Conservation (phyloP, 1,140 invertebrate genomes). For the Agrypnia vestita region DNA sequence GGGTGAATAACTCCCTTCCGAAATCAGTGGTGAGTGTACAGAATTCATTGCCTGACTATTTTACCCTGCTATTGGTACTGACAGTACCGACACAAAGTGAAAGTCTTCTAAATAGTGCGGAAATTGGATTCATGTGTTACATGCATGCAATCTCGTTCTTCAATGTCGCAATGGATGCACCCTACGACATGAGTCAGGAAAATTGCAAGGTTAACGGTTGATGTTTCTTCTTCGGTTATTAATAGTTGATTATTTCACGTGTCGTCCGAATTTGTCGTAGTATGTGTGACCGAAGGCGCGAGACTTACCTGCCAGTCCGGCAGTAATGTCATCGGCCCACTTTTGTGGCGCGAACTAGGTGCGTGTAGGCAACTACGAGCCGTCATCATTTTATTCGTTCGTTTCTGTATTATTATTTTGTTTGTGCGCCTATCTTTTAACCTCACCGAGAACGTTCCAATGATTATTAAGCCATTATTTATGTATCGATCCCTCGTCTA, state of each 20-base stretch:
- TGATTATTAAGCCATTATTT: background rate
- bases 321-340: slow-evolving; percentile 53
- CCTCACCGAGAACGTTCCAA: background rate
- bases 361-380: slow-evolving; percentile 39
- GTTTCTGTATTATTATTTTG: slow-evolving; percentile 31
- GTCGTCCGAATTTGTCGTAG: slow-evolving; percentile 38
- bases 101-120: slow-evolving; percentile 51
- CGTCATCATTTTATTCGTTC: slow-evolving; percentile 20
- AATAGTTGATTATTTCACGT: slow-evolving; percentile 48
- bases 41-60: slow-evolving; percentile 29
- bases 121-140: slow-evolving; percentile 51
- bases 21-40: slow-evolving; percentile 42
- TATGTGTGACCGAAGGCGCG: slow-evolving; percentile 37
- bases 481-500: slow-evolving; percentile 35
- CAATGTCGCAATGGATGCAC: slow-evolving; percentile 54
- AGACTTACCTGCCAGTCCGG: slow-evolving; percentile 35
- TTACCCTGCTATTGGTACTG: slow-evolving; percentile 39
- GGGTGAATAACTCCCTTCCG: slow-evolving; percentile 52
- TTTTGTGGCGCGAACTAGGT: slow-evolving; percentile 52
- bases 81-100: slow-evolving; percentile 38
- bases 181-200: slow-evolving; percentile 45
- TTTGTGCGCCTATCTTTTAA: slow-evolving; percentile 38
- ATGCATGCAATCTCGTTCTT: slow-evolving; percentile 51
- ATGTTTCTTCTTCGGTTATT: slow-evolving; percentile 46
- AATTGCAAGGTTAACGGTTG: slow-evolving; percentile 47